Percentiles rank a stretch among this genome's conserved stretches.
These are phyloP conservation scores for Bolborhynchus lineola DNA, from an alignment of 2,113 vertebrate species.

Conservation along the genomic window DNA sequence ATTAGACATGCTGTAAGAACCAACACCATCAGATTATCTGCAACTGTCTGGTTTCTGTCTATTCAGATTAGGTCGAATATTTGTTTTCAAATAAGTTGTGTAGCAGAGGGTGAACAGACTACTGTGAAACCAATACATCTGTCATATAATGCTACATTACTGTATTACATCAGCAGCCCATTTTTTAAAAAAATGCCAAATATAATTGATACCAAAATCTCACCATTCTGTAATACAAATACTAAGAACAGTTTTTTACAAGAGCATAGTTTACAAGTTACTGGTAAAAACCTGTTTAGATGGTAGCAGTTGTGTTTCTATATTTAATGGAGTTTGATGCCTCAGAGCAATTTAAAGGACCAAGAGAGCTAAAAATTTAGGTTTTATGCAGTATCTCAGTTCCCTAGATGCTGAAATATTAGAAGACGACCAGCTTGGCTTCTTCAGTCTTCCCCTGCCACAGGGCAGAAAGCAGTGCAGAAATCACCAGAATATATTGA, in stretches of 20 bases:
- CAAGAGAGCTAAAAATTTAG: neutral
- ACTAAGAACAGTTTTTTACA: neutral
- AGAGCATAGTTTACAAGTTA: neutral
- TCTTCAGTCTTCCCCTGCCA: neutral
- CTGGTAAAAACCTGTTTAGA: neutral
- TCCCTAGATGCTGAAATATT: neutral
- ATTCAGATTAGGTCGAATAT: neutral
- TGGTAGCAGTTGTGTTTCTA: neutral
- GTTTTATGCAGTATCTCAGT: neutral
- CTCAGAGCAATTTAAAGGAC: neutral
- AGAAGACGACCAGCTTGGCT: neutral
- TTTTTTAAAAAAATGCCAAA: neutral
- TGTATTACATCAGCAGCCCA: neutral
- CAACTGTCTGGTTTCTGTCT: neutral
- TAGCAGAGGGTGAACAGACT: neutral
- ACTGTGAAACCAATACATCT: neutral
- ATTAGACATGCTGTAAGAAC: neutral
- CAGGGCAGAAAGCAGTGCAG: neutral
- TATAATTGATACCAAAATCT: neutral
- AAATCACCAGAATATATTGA: neutral
- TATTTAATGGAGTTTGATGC: neutral
- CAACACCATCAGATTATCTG: neutral
- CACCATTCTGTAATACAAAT: neutral
- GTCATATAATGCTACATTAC: neutral
- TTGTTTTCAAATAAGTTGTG: slow-evolving; percentile 21